Conservation (phyloP, 2,797 vertebrate species). For the Podarcis lilfordi region DNA sequence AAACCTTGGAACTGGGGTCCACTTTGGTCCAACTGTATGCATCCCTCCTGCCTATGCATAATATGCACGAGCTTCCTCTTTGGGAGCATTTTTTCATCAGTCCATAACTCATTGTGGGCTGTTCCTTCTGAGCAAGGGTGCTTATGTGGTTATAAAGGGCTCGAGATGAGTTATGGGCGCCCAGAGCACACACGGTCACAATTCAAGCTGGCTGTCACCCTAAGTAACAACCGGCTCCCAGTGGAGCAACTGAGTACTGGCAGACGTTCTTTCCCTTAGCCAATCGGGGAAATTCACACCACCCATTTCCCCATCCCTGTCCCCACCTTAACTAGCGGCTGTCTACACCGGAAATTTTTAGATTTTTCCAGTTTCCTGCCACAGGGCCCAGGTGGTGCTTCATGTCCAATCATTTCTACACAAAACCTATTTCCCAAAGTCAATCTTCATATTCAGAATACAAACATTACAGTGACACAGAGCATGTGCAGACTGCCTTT, state of each 20-base stretch:
- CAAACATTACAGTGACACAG: accelerated
- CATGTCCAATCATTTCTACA: too few species aligned
- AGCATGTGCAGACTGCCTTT: not conserved
- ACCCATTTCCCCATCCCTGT: not conserved
- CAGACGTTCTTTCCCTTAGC: not conserved
- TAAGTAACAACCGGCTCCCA: not conserved
- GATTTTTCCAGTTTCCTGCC: not conserved
- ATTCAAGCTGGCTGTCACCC: conserved; percentile 11
- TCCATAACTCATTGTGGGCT: conserved; percentile 12
- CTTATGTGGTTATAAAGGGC: conserved; percentile 18
- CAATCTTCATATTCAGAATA: not conserved
- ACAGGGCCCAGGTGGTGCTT: not conserved
- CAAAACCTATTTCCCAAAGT: not conserved
- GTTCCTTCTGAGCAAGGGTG: not conserved
- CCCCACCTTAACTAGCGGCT: too few species aligned
- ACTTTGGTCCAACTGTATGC: not conserved
- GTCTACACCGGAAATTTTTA: too few species aligned
- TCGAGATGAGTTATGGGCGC: not conserved
- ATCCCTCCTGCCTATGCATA: not conserved
- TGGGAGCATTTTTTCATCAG: not conserved
- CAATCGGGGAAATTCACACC: too few species aligned
- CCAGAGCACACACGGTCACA: not conserved
- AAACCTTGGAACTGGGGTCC: not conserved
- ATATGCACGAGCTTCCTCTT: not conserved
- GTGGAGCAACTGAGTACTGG: not conserved